A percentile compares a stretch with the other conserved stretches of the same genome.
phyloP scores from a whole-genome alignment of 2,888 invertebrate genomes.

The Dasypolia templi region DNA sequence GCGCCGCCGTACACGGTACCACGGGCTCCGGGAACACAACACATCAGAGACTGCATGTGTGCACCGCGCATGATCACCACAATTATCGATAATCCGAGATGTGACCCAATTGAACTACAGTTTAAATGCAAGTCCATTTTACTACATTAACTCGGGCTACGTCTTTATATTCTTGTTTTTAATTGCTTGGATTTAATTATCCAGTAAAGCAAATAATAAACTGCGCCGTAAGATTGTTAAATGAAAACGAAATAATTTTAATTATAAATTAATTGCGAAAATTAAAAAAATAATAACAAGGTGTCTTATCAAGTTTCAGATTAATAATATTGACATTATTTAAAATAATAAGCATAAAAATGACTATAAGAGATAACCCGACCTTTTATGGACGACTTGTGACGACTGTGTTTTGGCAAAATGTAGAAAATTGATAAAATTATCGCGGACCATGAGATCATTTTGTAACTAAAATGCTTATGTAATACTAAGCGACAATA shows the following conservation, averaged over 20 bases:
- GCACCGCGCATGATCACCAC: background rate
- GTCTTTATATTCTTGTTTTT: constrained; percentile 1
- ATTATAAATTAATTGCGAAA: constrained; percentile 19
- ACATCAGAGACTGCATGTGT: background rate
- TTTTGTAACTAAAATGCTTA: constrained; percentile 27
- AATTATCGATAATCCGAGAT: background rate
- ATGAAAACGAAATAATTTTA: constrained; percentile 30
- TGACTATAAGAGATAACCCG: constrained; percentile 42
- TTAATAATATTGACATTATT: constrained; percentile 31
- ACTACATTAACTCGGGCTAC: background rate
- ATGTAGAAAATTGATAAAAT: constrained; percentile 44
- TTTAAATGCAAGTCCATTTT: background rate
- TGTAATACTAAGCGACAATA: constrained; percentile 30
- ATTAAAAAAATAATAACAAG: constrained; percentile 38
- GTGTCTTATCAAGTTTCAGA: constrained; percentile 35
- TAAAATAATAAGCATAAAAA: constrained; percentile 19
- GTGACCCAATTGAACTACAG: background rate
- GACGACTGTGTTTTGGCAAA: constrained; percentile 30
- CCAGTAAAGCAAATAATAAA: constrained; percentile 19
- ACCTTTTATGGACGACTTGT: constrained; percentile 5
- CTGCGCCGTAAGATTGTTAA: constrained; percentile 3
- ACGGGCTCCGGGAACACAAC: background rate
- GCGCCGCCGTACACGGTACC: constrained; percentile 9
- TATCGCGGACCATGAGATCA: constrained; percentile 22
- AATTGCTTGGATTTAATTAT: constrained; percentile 13